phyloP scores from a whole-genome alignment of 2,888 invertebrate species.

The Mimachlamys varia region DNA sequence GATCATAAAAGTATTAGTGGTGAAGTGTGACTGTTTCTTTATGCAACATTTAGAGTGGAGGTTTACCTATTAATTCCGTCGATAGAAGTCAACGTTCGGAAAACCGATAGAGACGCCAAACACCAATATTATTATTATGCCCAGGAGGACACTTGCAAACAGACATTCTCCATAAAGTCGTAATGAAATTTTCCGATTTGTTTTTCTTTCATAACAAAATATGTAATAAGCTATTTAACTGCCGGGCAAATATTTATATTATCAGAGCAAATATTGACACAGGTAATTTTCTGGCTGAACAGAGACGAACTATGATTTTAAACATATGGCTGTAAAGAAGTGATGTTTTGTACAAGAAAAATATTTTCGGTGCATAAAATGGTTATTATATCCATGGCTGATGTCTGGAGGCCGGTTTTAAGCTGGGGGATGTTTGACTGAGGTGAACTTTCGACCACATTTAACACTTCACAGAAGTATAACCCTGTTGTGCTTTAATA shows the following conservation, averaged over 20 bases:
- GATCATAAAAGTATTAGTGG: background rate
- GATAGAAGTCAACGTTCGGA: background rate
- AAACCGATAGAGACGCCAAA: background rate
- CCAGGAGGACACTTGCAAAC: background rate
- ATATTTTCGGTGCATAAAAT: constrained; percentile 12
- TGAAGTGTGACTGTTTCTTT: background rate
- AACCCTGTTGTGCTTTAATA: background rate
- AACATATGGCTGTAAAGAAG: background rate
- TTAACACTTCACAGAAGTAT: background rate
- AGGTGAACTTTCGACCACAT: background rate
- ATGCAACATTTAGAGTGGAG: background rate
- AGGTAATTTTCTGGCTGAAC: constrained; percentile 20
- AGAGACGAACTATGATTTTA: background rate
- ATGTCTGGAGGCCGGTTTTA: background rate
- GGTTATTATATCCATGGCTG: background rate
- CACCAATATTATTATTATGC: background rate
- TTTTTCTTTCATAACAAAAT: constrained; percentile 35
- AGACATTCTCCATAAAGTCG: background rate
- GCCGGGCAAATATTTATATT: background rate
- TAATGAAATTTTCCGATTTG: constrained; percentile 23
- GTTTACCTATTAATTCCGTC: background rate
- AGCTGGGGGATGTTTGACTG: background rate
- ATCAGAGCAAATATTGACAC: background rate
- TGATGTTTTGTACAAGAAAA: background rate
- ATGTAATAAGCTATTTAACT: background rate